A percentile compares a stretch with the other conserved stretches of the same genome.
Conservation (phyloP, 2,888 invertebrate genomes). For the Exephanes ischioxanthus region DNA sequence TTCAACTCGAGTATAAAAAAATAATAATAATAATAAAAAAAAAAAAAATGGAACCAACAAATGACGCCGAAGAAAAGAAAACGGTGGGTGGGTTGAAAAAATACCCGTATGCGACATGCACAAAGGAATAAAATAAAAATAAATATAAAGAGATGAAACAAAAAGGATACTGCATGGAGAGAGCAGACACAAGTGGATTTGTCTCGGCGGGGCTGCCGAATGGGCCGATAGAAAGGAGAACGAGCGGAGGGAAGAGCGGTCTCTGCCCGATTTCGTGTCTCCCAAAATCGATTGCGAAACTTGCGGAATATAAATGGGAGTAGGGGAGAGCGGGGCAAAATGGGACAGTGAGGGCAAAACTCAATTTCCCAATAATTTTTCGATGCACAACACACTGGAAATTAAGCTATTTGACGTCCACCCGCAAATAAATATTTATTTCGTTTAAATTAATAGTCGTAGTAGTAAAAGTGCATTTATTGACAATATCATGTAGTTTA, state of each 20-base stretch:
- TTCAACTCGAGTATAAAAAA: slow-evolving; percentile 22
- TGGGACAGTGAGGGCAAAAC: too few relatives aligned
- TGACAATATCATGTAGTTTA: too few relatives aligned
- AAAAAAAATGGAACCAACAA: not conserved
- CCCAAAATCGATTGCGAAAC: not conserved
- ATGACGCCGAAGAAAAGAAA: not conserved
- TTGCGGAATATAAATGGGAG: slow-evolving; percentile 1
- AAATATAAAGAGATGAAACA: not conserved
- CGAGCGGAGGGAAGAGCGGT: not conserved
- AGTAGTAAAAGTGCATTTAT: too few relatives aligned
- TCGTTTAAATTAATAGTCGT: too few relatives aligned
- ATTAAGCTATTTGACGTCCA: too few relatives aligned
- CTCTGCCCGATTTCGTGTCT: slow-evolving; percentile 12
- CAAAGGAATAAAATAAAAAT: slow-evolving; percentile 11
- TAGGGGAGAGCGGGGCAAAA: too few relatives aligned
- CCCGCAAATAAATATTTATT: too few relatives aligned
- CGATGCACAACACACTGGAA: too few relatives aligned
- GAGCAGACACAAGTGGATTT: slow-evolving; percentile 13
- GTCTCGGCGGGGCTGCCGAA: not conserved
- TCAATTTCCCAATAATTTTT: too few relatives aligned
- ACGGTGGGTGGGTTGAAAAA: not conserved
- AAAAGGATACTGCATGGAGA: not conserved
- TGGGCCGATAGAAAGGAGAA: not conserved
- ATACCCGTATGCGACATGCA: slow-evolving; percentile 14
- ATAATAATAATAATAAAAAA: slow-evolving; percentile 2